Base-by-base conservation (phyloP, 2,888 invertebrate species). In the Diabrotica balteata region DNA sequence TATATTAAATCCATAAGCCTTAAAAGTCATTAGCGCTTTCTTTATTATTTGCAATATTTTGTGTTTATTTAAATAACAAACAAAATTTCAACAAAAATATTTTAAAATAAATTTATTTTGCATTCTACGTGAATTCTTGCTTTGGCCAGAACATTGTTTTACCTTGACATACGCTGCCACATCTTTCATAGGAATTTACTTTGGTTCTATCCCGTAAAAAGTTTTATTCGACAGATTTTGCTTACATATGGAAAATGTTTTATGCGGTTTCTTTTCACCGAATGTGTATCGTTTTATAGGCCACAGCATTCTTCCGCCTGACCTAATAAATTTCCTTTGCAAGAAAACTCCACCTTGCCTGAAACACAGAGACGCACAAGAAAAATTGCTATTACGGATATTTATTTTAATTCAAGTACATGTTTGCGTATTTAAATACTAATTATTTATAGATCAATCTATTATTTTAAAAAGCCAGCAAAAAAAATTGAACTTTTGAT, bases 101-200 rank as follows among this genome's bases (percentile, higher is more conserved):
- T 4, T 32, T 32, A 32, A 32, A 4, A 32, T 5, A 32, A 32
- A 32, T 4, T 5, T 5, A 32, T 7, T 47, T 10, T 47, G 6
- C 2, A 47, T 47, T 47, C 10, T 10, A 6, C 6, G 10, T 47
- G 22, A 17, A 32, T 58, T 64, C 45, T 59, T 42, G 55, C 54
- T 51, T 50, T 47, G 66, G 59, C 62, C 49, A 58, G 59, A 44
- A 51, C 45, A 22, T 47, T 70, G 68, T 22, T 67, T 68, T 68
- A 44, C 44, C 11, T 8, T 45, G 45, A 44, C 64, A 64, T 51
- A 9, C 47, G 64, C 52, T n/a, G 65, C 51, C 43, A 22, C 62
- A 68, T 68, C 68, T 75, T 77, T 77, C 77, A 77, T 78, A 76
- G 77, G 78, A 78, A 78, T 78, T 76, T 78, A 73, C 72, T 74